Base-by-base conservation (phyloP, 1,140 invertebrate genomes). In the Octopus bimaculoides region DNA sequence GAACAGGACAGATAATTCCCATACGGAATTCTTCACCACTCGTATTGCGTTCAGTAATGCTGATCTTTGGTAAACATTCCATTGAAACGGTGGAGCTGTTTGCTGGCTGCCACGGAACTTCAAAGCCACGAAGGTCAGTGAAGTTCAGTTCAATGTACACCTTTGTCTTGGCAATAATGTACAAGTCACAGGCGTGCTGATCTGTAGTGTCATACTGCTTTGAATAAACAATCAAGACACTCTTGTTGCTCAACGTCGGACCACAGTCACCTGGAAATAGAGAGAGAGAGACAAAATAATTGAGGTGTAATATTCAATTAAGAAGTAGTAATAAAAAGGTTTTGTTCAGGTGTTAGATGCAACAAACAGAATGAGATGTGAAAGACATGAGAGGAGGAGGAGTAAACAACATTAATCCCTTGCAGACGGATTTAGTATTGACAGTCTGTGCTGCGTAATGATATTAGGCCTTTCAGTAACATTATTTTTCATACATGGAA, bases 31-130 rank as follows among this genome's bases (percentile, higher is more conserved):
- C 74, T 75, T 75, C 74, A 75, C 74, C 74, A 53, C 74, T 75
- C 6, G 74, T 41, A 52, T 75, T 75, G 26, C 52, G 26, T 17
- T 75, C 74, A 4, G 26, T 75, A 53, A 75, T 75, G 74, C 20
- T 53, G 5, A 75, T 75, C 26, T 75, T 75, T 75, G 74, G 74
- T 53, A 75, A 75, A 52, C 74, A 75, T 53, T 75, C 41, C 41
- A 53, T 52, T 10, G 52, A 52, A 52, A 17, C 17, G n/a, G 41
- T 52, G 20, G 73, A 74, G 41, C 12, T 75, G 41, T 75, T 75
- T 17, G 20, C 74, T 8, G 52, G 26, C 74, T 52, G 17, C 66
- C 17, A 71, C 26, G 66, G 66, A n/a, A 71, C 26, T 41, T 75
- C 74, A 53, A 75, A 75, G 20, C 74, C 74, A 53, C 52, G 74